Base-by-base conservation (phyloP, 2,113 vertebrate species). In the Chauna torquata region DNA sequence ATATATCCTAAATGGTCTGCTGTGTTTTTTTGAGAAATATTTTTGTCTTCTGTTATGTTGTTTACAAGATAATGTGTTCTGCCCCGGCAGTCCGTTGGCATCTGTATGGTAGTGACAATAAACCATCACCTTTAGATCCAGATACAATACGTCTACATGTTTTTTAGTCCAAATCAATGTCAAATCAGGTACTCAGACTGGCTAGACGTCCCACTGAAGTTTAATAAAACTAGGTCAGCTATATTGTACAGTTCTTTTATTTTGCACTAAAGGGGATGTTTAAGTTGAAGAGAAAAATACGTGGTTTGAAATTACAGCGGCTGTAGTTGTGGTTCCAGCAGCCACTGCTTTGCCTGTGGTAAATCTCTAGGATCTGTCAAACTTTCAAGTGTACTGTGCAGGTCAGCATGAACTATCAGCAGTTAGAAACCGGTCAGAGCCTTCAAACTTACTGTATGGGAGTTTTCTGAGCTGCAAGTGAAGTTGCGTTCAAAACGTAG, bases 211-310 rank as follows among this genome's bases (percentile, higher is more conserved):
- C 5, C 23, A 55, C 30, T 16, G 6, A 86, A 89, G 49, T 84
- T 62, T 70, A 87, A 90, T 92, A 79, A 78, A 97, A 79, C 32
- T 77, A 88, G 45, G 61, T 59, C 84, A 82, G 28, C 77, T 92
- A 36, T 76, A 55, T 36, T 75, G 75, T 23, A 36, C 11, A 25
- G 47, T 77, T 92, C 32, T 85, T 95, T 64, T 78, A 45, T 94
- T 88, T 86, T 62, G 13, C 20, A 34, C 32, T 47, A 52, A 75
- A 84, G 42, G 11, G 17, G 8, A 49, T 80, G 15, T 38, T 95
- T 82, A 71, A 52, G 19, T 78, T 84, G 82, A 88, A 50, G 15
- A 65, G n/a, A 68, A 81, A 86, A 82, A 89, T 7, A 6, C n/a
- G 8, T n/a, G 24, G 45, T 83, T 95, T 70, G 84, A 78, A 84